phyloP scores from a whole-genome alignment of 2,797 vertebrate genomes.

The Tangara arthus region DNA sequence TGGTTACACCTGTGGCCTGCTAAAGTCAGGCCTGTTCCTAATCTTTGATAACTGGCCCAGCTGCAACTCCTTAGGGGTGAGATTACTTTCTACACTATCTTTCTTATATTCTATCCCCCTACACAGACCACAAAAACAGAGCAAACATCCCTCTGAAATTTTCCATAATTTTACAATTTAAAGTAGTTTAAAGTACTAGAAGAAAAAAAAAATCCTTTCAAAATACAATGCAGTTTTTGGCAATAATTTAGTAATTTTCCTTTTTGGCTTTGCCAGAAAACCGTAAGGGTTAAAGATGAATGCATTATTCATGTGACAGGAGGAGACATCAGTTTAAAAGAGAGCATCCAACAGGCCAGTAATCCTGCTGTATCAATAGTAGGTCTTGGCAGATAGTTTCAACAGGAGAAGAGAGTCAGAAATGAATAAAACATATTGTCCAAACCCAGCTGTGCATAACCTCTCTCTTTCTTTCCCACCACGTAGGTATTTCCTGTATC shows the following conservation, averaged over 20 bases:
- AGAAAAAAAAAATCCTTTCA: background rate
- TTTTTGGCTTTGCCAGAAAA: background rate
- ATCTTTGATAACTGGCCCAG: too few relatives aligned
- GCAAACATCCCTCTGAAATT: background rate
- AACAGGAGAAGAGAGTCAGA: background rate
- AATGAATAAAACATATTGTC: background rate
- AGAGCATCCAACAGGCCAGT: background rate
- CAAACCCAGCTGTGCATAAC: background rate
- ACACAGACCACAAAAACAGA: background rate
- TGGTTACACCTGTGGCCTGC: background rate
- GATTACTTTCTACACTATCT: too few relatives aligned
- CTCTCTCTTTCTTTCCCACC: background rate
- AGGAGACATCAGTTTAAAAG: background rate
- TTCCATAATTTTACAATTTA: background rate
- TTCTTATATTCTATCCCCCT: too few relatives aligned
- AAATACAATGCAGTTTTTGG: background rate
- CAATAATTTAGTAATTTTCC: background rate
- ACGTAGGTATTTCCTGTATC: background rate
- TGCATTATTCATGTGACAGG: accelerated
- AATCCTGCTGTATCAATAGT: background rate
- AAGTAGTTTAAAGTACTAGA: background rate
- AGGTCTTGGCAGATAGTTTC: background rate
- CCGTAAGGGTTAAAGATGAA: background rate
- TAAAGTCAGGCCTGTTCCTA: too few relatives aligned
- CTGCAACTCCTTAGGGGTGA: too few relatives aligned